Base-by-base conservation (phyloP, 2,113 vertebrate genomes). In the Pseudonaja textilis region DNA sequence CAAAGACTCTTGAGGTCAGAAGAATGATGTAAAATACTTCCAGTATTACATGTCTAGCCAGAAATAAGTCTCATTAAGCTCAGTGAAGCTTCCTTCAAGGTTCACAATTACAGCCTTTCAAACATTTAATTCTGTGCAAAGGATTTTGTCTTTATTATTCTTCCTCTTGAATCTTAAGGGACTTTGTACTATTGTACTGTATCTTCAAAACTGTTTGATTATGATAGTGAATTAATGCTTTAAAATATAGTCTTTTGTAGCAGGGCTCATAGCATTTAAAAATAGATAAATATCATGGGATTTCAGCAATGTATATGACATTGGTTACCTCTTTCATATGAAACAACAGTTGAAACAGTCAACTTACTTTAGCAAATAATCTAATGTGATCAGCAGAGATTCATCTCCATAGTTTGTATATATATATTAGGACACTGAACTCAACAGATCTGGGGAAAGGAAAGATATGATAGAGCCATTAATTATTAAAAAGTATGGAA, bases 81-180 rank as follows among this genome's bases (percentile, higher is more conserved):
- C 69, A 85, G 34, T 18, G 90, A n/a, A 9, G 90, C 29, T 90
- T 81, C 7, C 50, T 90, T 20, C 39, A 22, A 85, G n/a, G 9
- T 81, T 55, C 22, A 52, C 50, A 16, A 91, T 52, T 85, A 52
- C 1, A 55, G n/a, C 11, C n/a, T 55, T 45, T 45, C 88, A 93
- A 93, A 26, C 23, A 34, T 89, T 25, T 57, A 59, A 87, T 93
- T 59, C 69, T 64, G 1, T 89, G 45, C 25, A 47, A 89, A 90
- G 59, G 90, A 57, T 87, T 95, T 87, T 96, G 90, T 47, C 91
- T 42, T 34, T 89, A 92, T 50, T 56, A 95, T 85, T 25, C 91
- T 22, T n/a, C 5, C 18, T 42, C 22, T 42, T 90, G 45, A 85
- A 20, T n/a, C 42, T 85, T n/a, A 45, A 89, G 42, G 57, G 23